These are phyloP conservation scores for Ictidomys tridecemlineatus DNA, from an alignment of 2,113 vertebrate genomes.

Conservation along the genomic window DNA sequence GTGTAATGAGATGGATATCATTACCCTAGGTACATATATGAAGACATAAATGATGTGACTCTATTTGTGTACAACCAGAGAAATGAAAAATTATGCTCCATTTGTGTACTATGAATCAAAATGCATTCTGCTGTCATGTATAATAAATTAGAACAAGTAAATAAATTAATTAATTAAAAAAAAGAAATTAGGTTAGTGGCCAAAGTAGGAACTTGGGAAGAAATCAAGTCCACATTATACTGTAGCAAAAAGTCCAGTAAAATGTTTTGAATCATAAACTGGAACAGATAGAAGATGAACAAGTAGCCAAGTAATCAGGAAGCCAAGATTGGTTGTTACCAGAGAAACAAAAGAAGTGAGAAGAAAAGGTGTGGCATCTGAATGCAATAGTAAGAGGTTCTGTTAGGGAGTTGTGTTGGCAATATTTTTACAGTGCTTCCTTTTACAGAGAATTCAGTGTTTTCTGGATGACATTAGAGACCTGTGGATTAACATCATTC, in stretches of 20 bases:
- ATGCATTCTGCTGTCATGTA: too few species aligned
- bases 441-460: not conserved
- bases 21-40: too few species aligned
- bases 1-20: too few species aligned
- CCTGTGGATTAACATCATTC: not conserved
- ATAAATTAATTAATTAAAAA: not conserved
- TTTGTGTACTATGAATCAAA: too few species aligned
- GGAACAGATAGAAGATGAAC: constrained; percentile 25
- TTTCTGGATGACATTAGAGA: not conserved
- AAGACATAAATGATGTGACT: too few species aligned
- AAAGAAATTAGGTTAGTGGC: not conserved
- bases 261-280: constrained; percentile 57
- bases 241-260: not conserved
- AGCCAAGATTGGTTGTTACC: constrained; percentile 36
- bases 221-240: constrained; percentile 25
- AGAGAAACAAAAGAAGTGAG: constrained; percentile 30
- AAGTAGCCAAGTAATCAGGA: not conserved
- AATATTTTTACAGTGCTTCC: not conserved
- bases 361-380: constrained; percentile 2
- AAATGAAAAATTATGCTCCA: too few species aligned
- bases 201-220: not conserved
- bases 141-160: too few species aligned
- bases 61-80: too few species aligned
- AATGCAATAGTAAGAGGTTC: not conserved
- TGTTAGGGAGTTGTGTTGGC: not conserved